Conservation (phyloP, 2,113 vertebrate genomes). For the Thunnus maccoyii region DNA sequence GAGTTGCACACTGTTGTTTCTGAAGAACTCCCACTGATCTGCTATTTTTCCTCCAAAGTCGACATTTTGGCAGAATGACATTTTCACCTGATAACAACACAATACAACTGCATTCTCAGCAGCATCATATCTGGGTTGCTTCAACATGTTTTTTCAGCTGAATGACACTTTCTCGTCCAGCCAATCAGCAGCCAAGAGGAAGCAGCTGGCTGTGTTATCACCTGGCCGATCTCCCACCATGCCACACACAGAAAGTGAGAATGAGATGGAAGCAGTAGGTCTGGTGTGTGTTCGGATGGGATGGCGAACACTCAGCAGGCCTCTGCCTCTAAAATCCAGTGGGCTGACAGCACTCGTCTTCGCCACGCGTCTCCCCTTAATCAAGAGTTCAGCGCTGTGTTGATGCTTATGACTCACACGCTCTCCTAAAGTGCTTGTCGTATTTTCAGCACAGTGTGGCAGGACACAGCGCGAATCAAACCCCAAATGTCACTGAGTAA, state of each 20-base stretch:
- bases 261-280: conserved; percentile 51
- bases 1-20: not conserved
- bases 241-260: conserved; percentile 55
- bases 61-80: not conserved
- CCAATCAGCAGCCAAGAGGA: conserved; percentile 26
- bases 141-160: not conserved
- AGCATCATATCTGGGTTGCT: not conserved
- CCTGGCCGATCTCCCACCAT: conserved; percentile 34
- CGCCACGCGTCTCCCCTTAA: conserved; percentile 34
- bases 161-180: conserved; percentile 9
- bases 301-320: conserved; percentile 43
- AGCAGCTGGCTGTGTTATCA: conserved; percentile 58
- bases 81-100: conserved; percentile 14
- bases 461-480: too few relatives aligned
- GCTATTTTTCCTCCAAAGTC: not conserved
- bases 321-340: conserved; percentile 20
- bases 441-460: conserved; percentile 3
- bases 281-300: conserved; percentile 42
- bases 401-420: conserved; percentile 13
- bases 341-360: not conserved
- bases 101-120: conserved; percentile 3
- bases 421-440: not conserved
- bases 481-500: not conserved
- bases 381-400: conserved; percentile 6
- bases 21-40: not conserved